Conservation (phyloP, 2,888 invertebrate species). For the Criorhina ranunculi region DNA sequence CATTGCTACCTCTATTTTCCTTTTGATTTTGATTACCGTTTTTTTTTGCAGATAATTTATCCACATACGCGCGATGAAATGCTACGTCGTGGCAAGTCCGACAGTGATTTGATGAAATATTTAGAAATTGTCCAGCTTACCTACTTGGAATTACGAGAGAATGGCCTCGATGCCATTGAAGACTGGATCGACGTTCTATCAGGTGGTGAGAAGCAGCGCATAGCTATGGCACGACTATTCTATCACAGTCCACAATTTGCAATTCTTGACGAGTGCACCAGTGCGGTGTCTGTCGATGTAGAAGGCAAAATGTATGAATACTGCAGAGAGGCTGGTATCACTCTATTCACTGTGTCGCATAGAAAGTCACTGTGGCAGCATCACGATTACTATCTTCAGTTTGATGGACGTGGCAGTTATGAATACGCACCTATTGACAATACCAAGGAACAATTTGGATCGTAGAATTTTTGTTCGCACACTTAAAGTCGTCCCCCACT, state of each 20-base stretch:
- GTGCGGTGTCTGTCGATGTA: conserved; percentile 99
- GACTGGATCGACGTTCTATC: conserved; percentile 99
- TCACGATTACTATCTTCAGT: conserved; percentile 97
- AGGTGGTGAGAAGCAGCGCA: conserved; percentile 99
- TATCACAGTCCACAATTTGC: conserved; percentile 99
- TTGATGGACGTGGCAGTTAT: conserved; percentile 97
- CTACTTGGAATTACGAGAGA: conserved; percentile 93
- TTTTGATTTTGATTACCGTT: neutral
- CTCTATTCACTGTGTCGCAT: conserved; percentile 98
- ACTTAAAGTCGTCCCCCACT: conserved; percentile 2
- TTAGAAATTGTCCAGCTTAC: conserved; percentile 93
- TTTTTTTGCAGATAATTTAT: conserved; percentile 89
- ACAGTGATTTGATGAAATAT: conserved; percentile 90
- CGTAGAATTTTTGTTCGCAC: conserved; percentile 85
- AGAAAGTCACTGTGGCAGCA: conserved; percentile 98
- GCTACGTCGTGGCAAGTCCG: conserved; percentile 90
- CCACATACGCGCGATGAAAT: conserved; percentile 96
- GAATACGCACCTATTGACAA: conserved; percentile 94
- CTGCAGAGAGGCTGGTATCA: conserved; percentile 93
- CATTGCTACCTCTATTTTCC: neutral
- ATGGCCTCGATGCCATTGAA: conserved; percentile 95
- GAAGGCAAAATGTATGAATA: conserved; percentile 99
- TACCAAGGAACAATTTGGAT: conserved; percentile 96
- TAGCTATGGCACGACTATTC: conserved; percentile 99
- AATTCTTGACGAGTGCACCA: conserved; percentile 99